phyloP scores from a whole-genome alignment of 1,140 invertebrate genomes.

The Eurosta solidaginis region DNA sequence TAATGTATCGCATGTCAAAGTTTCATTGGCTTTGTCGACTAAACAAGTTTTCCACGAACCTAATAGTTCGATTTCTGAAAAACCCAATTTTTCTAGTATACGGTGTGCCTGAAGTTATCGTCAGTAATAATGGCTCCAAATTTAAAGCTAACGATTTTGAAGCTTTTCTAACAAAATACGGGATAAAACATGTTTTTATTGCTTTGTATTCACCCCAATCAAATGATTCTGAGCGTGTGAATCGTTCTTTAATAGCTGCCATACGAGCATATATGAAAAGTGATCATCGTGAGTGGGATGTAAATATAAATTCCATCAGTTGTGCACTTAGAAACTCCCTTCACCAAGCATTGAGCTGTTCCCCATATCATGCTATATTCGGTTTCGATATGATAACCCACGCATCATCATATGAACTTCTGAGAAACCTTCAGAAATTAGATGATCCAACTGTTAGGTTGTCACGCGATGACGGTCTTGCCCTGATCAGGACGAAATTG shows the following conservation, averaged over 20 bases:
- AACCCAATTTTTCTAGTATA: no score
- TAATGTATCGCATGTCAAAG: slow-evolving; percentile 30
- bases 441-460: neutral
- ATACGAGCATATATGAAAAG: slow-evolving; percentile 18
- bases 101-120: slow-evolving; percentile 28
- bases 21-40: no score
- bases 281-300: slow-evolving; percentile 33
- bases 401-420: no score
- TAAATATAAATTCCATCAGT: slow-evolving; percentile 7
- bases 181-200: no score
- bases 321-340: neutral
- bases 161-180: no score
- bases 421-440: neutral
- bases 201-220: slow-evolving; percentile 15
- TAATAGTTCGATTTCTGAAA: no score
- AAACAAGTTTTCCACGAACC: no score
- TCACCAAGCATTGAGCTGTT: neutral
- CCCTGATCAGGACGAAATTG: no score
- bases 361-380: no score
- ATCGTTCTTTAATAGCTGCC: slow-evolving; percentile 6
- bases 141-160: slow-evolving; percentile 24
- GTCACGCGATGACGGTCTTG: neutral
- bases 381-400: no score
- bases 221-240: no score
- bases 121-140: slow-evolving; percentile 33